Percentiles rank a stretch among this genome's conserved stretches.
These are phyloP conservation scores for Gorsachius magnificus DNA, from an alignment of 2,797 vertebrate genomes.

Conservation along the genomic window DNA sequence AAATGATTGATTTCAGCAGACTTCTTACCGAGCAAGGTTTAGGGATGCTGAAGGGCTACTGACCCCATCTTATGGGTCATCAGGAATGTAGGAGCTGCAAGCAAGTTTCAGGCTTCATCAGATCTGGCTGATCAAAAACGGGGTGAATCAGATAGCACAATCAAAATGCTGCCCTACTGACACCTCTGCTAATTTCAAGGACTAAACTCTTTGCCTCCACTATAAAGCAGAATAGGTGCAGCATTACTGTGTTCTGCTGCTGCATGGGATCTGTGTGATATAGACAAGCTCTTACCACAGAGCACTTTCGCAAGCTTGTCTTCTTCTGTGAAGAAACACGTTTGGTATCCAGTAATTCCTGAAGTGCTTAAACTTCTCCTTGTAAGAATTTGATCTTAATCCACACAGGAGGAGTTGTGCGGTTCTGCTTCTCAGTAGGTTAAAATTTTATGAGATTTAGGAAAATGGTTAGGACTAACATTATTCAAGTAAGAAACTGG, in stretches of 20 bases:
- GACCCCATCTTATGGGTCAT: not conserved
- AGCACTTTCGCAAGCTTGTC: not conserved
- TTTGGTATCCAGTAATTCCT: not conserved
- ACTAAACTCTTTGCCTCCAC: not conserved
- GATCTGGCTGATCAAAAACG: not conserved
- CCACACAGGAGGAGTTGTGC: not conserved
- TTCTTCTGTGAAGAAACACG: not conserved
- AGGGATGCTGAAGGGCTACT: not conserved
- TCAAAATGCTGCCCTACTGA: not conserved
- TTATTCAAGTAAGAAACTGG: not conserved
- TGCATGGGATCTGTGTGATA: not conserved
- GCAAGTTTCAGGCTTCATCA: not conserved
- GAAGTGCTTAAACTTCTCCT: not conserved
- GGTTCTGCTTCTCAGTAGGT: not conserved
- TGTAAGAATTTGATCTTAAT: not conserved
- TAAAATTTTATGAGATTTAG: not conserved
- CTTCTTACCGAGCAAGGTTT: not conserved
- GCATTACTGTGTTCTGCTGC: not conserved
- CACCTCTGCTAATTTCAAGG: not conserved
- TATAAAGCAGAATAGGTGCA: not conserved
- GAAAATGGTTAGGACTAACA: not conserved
- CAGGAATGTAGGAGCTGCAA: not conserved
- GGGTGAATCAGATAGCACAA: not conserved
- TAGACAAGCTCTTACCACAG: not conserved
- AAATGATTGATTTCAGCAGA: not conserved